These are phyloP conservation scores for Papilio elwesi DNA, from an alignment of 2,888 invertebrate genomes.

Conservation along the genomic window DNA sequence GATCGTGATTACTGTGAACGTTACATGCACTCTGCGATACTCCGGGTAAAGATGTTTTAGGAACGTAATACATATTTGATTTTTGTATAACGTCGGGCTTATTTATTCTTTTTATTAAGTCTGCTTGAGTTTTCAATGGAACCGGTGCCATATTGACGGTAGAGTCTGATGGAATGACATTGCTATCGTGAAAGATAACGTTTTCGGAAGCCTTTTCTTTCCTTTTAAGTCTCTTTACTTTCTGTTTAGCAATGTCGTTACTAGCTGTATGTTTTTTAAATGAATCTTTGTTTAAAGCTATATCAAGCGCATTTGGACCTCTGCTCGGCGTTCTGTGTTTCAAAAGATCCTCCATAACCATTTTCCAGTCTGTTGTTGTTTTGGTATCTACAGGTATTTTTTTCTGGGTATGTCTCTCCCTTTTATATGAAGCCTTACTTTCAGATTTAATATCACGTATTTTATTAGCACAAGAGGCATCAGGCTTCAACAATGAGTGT, in stretches of 20 bases:
- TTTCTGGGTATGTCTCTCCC: constrained; percentile 11
- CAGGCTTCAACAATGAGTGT: not conserved
- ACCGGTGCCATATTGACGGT: not conserved
- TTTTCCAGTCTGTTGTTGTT: constrained; percentile 63
- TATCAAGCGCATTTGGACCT: constrained; percentile 67
- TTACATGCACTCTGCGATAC: constrained; percentile 46
- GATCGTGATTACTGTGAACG: constrained; percentile 55
- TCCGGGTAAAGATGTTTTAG: constrained; percentile 37
- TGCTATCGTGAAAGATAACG: not conserved
- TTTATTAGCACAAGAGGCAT: constrained; percentile 35
- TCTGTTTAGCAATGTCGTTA: constrained; percentile 48
- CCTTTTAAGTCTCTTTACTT: constrained; percentile 41
- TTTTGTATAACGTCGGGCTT: constrained; percentile 29
- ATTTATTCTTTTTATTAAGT: constrained; percentile 1
- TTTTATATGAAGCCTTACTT: constrained; percentile 34
- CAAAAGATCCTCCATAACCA: constrained; percentile 67
- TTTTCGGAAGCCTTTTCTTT: constrained; percentile 2
- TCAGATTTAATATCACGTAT: constrained; percentile 29
- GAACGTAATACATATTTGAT: constrained; percentile 37
- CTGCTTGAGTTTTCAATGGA: not conserved
- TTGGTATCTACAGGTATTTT: constrained; percentile 17
- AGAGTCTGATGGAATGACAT: not conserved
- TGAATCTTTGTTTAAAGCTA: constrained; percentile 62
- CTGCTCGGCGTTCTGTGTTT: constrained; percentile 72
- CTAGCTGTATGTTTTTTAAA: constrained; percentile 52